Conservation (phyloP, 2,113 vertebrate genomes). For the Spheniscus mendiculus region DNA sequence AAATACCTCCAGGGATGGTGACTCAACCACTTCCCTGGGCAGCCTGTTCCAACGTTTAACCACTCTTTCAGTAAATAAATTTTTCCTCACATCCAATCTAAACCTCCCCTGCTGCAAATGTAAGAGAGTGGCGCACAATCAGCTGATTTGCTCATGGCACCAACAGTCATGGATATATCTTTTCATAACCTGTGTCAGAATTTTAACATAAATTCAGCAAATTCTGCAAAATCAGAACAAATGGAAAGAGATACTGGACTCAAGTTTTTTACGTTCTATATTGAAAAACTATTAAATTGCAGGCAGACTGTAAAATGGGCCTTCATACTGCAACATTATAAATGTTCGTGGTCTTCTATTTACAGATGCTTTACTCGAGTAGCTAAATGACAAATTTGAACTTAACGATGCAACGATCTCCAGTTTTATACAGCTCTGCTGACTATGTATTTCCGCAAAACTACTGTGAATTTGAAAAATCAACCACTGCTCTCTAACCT, state of each 20-base stretch:
- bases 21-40: too few species aligned
- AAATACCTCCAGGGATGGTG: too few species aligned
- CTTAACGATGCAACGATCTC: neutral
- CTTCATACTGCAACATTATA: neutral
- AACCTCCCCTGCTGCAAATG: too few species aligned
- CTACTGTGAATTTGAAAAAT: neutral
- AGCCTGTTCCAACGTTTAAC: too few species aligned
- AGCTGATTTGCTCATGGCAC: neutral
- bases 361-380: neutral
- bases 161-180: neutral
- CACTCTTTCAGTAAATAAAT: too few species aligned
- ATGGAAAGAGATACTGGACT: neutral
- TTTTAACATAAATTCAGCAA: neutral
- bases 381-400: slow-evolving; percentile 5
- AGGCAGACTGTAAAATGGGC: neutral
- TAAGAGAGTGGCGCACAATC: neutral
- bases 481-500: neutral
- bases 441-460: neutral
- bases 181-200: neutral
- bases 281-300: neutral
- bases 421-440: neutral
- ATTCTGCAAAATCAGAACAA: neutral
- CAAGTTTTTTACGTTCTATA: neutral
- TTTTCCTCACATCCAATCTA: too few species aligned
- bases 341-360: neutral